These are phyloP conservation scores for Leptinotarsa peninsularis DNA, from an alignment of 2,888 invertebrate species.

Conservation along the genomic window DNA sequence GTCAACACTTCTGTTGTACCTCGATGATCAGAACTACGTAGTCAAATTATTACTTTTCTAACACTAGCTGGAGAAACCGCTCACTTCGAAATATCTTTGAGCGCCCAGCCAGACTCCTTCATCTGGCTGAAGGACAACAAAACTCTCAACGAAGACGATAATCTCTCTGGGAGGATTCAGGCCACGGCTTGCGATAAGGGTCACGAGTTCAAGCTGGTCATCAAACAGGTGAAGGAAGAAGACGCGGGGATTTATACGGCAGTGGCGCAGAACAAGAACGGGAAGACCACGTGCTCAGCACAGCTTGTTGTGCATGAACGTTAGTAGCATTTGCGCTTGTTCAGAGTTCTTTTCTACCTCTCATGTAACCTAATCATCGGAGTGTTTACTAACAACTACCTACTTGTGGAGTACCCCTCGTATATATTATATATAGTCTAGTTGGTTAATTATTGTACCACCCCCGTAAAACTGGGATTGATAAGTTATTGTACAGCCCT, in stretches of 20 bases:
- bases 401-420: background rate
- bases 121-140: slow-evolving; percentile 92
- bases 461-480: too few species aligned
- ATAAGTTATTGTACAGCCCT: too few species aligned
- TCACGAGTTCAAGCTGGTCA: slow-evolving; percentile 77
- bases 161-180: slow-evolving; percentile 78
- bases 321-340: slow-evolving; percentile 67
- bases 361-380: slow-evolving; percentile 22
- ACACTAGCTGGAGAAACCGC: slow-evolving; percentile 84
- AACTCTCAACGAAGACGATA: slow-evolving; percentile 77
- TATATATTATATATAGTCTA: background rate
- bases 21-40: slow-evolving; percentile 8
- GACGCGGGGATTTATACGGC: slow-evolving; percentile 94
- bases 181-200: slow-evolving; percentile 72
- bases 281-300: slow-evolving; percentile 87
- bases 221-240: slow-evolving; percentile 78
- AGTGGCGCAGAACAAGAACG: slow-evolving; percentile 83
- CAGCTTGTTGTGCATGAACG: slow-evolving; percentile 88
- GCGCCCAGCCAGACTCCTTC: slow-evolving; percentile 74
- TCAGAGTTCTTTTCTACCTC: slow-evolving; percentile 23
- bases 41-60: slow-evolving; percentile 31
- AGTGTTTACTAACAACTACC: slow-evolving; percentile 11
- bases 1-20: background rate
- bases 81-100: slow-evolving; percentile 81
- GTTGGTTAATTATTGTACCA: slow-evolving; percentile 15